phyloP scores from a whole-genome alignment of 2,113 vertebrate species.

The Eclectus roratus region DNA sequence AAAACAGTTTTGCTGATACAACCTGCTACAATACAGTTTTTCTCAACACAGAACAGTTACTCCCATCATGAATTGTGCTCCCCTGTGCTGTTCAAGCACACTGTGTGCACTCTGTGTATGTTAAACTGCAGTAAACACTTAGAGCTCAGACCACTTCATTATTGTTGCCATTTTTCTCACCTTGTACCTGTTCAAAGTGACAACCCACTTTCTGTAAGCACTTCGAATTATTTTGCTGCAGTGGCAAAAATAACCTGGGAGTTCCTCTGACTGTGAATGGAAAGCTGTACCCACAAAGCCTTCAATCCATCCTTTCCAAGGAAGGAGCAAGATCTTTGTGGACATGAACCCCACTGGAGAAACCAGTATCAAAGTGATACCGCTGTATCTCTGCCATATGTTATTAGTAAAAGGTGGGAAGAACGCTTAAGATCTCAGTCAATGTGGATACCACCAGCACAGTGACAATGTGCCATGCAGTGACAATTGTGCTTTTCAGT shows the following conservation, averaged over 20 bases:
- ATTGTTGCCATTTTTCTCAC: neutral
- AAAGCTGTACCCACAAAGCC: neutral
- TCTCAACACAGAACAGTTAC: neutral
- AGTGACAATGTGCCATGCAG: neutral
- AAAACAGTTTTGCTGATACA: neutral
- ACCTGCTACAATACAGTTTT: neutral
- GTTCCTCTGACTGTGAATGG: neutral
- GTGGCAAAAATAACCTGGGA: neutral
- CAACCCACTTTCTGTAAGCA: neutral
- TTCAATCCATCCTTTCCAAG: neutral
- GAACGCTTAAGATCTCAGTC: neutral
- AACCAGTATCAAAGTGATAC: neutral
- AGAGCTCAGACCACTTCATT: neutral
- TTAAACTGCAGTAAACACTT: neutral
- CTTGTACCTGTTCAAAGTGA: neutral
- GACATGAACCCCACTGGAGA: neutral
- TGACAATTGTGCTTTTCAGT: neutral
- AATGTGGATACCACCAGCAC: neutral
- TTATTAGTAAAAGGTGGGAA: neutral
- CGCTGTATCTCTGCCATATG: neutral
- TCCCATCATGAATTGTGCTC: neutral
- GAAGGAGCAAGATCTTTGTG: neutral
- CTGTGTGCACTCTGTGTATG: accelerated
- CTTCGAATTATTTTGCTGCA: neutral
- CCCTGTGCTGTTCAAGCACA: neutral